These are phyloP conservation scores for Leucania comma DNA, from an alignment of 2,888 invertebrate species.

Conservation along the genomic window DNA sequence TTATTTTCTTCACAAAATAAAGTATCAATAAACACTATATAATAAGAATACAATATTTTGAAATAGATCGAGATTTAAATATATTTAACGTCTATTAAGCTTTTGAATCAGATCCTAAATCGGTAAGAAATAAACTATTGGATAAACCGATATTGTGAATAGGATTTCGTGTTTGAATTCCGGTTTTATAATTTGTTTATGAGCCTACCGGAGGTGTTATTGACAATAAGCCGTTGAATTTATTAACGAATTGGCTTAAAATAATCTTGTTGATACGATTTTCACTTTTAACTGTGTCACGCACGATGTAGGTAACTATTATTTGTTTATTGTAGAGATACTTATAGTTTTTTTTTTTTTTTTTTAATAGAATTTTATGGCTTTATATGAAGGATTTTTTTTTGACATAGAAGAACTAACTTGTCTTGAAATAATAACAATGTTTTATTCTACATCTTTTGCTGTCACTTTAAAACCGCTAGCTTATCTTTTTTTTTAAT, in stretches of 20 bases:
- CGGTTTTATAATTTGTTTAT: conserved; percentile 48
- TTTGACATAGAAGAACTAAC: no score
- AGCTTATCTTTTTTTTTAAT: no score
- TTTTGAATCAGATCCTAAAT: conserved; percentile 41
- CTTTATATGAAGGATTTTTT: background rate
- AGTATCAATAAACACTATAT: background rate
- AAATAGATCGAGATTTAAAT: conserved; percentile 29
- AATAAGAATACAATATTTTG: conserved; percentile 20
- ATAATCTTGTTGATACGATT: conserved; percentile 2
- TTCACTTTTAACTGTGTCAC: conserved; percentile 2
- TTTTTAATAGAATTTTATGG: background rate
- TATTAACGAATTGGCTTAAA: conserved; percentile 10
- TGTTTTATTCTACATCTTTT: no score
- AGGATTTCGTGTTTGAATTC: conserved; percentile 47
- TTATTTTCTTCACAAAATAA: conserved; percentile 7
- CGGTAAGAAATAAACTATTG: conserved; percentile 32
- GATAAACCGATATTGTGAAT: conserved; percentile 34
- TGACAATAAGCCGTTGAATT: conserved; percentile 23
- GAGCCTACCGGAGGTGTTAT: conserved; percentile 5
- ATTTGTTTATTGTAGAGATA: background rate
- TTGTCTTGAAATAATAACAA: no score
- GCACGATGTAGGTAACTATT: background rate
- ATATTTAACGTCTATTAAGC: conserved; percentile 27
- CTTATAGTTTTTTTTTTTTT: background rate
- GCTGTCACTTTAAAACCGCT: no score